Base-by-base conservation (phyloP, 2,113 vertebrate species). In the Seriola rivoliana region DNA sequence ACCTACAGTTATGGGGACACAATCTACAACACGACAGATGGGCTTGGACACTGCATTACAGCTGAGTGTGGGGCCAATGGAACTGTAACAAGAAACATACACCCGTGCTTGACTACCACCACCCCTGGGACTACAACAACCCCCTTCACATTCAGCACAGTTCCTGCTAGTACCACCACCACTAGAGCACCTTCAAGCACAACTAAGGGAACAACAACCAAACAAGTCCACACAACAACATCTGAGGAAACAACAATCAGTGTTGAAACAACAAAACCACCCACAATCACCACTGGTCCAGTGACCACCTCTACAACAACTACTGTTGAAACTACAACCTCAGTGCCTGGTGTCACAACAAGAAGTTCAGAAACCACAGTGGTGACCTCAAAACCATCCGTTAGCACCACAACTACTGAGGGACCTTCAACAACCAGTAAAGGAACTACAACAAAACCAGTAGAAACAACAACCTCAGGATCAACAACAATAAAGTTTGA, bases 11-110 rank as follows among this genome's bases (percentile, higher is more conserved):
- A 95, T 0, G 93, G 94, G 0, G 94, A 90, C 0, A 85, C 94
- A 6, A 94, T 98, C 71, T 99, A 99, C 88, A 84, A 95, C 78
- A 98, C 97, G 0, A 95, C 95, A 0, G 98, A 99, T 13, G 97
- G 97, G 17, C 88, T 87, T 0, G 97, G 96, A 29, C 88, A 94
- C 29, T 99, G 98, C 77, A 95, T 99, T 32, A 93, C 82, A 0
- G 97, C 96, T 64, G 70, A 2, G 14, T 99, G 98, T 70, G 93
- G 92, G 5, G 57, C 57, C 5, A 94, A 97, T 6, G 96, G 96
- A 52, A 96, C 91, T 0, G 77, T 98, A 29, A 36, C 73, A 0
- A 96, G 96, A 71, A 14, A 0, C 0, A 14, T 95, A 0, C 29
- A 81, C 0, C 0, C n/a, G 0, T 97, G 97, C 78, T 0, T 74